Conservation (phyloP, 2,888 invertebrate species). For the Leptopilina drosophilae region DNA sequence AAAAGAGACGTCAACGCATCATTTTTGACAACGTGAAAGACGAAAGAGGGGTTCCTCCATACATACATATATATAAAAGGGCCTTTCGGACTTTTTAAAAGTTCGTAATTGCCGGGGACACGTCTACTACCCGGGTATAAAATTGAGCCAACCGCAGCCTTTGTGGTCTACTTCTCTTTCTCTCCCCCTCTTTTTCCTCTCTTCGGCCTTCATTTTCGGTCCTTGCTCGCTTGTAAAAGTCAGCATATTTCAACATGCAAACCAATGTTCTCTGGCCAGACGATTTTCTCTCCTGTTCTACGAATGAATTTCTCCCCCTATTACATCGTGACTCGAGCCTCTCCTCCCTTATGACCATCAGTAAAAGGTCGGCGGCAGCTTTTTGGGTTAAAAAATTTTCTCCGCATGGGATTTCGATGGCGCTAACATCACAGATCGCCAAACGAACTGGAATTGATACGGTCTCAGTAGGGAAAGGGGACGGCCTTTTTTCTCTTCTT, state of each 20-base stretch:
- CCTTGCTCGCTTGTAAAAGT: constrained; percentile 71
- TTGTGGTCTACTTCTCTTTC: constrained; percentile 69
- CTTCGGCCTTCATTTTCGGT: constrained; percentile 50
- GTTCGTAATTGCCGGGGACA: constrained; percentile 75
- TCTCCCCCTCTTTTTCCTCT: constrained; percentile 54
- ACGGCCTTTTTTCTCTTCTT: too few species aligned
- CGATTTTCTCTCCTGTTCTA: constrained; percentile 4
- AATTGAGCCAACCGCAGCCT: constrained; percentile 75
- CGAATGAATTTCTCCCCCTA: constrained; percentile 17
- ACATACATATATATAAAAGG: constrained; percentile 51
- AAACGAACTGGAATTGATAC: constrained; percentile 45
- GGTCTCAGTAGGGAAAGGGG: constrained; percentile 23
- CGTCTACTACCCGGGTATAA: constrained; percentile 70
- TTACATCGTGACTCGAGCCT: constrained; percentile 1
- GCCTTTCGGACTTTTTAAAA: constrained; percentile 73
- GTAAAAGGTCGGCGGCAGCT: constrained; percentile 38
- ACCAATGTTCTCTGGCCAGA: constrained; percentile 35
- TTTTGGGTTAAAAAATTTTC: constrained; percentile 38
- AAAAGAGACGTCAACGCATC: constrained; percentile 24
- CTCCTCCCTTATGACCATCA: constrained; percentile 18
- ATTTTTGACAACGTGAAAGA: constrained; percentile 25
- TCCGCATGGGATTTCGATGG: constrained; percentile 51
- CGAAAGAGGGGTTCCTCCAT: constrained; percentile 45
- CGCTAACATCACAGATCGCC: constrained; percentile 45
- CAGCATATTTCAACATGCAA: constrained; percentile 73